Conservation (phyloP, 2,888 invertebrate species). For the Aleiodes leptofemur region DNA sequence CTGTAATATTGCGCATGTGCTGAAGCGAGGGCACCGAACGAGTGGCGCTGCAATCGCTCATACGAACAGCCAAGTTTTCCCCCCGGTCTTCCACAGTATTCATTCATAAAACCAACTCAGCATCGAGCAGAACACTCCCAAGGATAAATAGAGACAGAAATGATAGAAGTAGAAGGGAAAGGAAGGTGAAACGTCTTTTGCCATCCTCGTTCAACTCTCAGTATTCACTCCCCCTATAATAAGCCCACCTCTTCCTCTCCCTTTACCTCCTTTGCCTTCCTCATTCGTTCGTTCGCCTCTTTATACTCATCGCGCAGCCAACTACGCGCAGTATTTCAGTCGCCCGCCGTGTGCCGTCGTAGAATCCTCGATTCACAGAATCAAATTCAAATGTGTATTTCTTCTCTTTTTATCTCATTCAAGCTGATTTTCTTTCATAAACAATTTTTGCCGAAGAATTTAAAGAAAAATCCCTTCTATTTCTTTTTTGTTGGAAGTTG, state of each 20-base stretch:
- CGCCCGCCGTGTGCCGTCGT: conserved; percentile 13
- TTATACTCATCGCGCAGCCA: conserved; percentile 5
- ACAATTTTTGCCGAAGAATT: too few species aligned
- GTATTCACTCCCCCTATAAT: conserved; percentile 12
- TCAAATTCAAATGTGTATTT: conserved; percentile 1
- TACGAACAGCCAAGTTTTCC: neutral
- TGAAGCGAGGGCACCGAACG: neutral
- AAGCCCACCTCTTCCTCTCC: conserved; percentile 48
- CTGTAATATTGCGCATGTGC: conserved; percentile 42
- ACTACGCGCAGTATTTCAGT: conserved; percentile 24
- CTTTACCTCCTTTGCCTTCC: conserved; percentile 43
- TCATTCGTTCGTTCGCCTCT: conserved; percentile 7
- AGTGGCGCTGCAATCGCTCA: conserved; percentile 21
- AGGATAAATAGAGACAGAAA: conserved; percentile 20
- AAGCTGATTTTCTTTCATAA: too few species aligned
- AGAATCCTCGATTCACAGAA: conserved; percentile 19
- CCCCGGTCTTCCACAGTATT: neutral
- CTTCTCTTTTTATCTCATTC: conserved; percentile 4
- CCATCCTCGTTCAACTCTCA: conserved; percentile 20
- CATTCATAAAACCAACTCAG: conserved; percentile 34
- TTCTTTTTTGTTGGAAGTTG: too few species aligned
- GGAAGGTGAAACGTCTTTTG: conserved; percentile 30
- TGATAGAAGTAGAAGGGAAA: neutral
- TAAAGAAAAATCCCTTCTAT: too few species aligned
- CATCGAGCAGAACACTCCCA: neutral